Conservation (phyloP, 2,113 vertebrate species). For the Okapia johnstoni region DNA sequence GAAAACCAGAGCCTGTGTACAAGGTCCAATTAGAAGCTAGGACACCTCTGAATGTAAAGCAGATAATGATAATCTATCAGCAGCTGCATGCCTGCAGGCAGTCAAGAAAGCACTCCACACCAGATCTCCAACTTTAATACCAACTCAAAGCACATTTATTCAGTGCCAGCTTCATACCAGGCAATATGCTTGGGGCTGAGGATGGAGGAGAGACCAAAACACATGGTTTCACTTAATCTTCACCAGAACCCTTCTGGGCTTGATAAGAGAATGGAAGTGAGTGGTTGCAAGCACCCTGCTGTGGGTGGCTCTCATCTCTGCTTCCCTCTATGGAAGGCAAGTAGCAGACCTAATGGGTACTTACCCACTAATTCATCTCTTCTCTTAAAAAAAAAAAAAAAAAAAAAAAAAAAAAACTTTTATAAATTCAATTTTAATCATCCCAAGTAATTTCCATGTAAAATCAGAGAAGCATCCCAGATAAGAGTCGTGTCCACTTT, state of each 20-base stretch:
- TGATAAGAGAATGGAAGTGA: not conserved
- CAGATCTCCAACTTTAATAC: not conserved
- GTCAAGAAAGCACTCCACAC: not conserved
- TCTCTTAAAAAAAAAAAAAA: not conserved
- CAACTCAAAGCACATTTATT: not conserved
- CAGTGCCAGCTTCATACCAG: not conserved
- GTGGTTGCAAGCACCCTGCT: rapidly evolving
- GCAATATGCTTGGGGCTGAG: not conserved
- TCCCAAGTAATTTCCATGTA: not conserved
- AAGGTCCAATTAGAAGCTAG: not conserved
- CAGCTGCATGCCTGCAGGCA: rapidly evolving
- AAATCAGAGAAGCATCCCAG: not conserved
- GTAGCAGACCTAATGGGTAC: not conserved
- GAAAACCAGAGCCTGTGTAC: not conserved
- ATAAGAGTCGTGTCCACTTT: not conserved
- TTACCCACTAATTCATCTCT: not conserved
- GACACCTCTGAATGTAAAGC: not conserved
- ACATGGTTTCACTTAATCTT: not conserved
- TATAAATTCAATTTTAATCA: not conserved
- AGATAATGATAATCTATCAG: not conserved
- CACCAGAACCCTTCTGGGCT: not conserved
- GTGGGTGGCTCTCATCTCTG: not conserved
- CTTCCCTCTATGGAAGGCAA: not conserved
- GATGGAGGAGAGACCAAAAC: not conserved
- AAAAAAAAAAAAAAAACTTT: not conserved